Evolutionary conservation across 2,888 invertebrate species (phyloP), one percentile per base, ranked within the genome.

Genomic region (Cephus rjabovi): DNA sequence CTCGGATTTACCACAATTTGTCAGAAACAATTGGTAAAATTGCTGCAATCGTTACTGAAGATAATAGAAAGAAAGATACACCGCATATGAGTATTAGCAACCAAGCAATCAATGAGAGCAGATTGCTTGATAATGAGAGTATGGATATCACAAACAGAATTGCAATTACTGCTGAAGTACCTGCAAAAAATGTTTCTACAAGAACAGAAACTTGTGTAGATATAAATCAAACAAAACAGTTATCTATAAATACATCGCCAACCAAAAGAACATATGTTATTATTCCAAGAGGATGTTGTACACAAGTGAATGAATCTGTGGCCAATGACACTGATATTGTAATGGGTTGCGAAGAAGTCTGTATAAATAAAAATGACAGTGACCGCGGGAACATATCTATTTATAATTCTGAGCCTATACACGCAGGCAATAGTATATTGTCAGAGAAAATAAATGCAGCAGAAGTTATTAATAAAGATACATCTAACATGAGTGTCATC

Each of bases 391-490:
- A 9, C 9, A 23, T 56, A 23, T 56, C 56, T 56, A 56, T 15
- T 56, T 56, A 23, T 56, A 56, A 56, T 56, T 23, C 9, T 56
- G 23, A 56, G 2, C 0, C 56, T 56, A 56, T 23, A 23, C 2
- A 56, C 23, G 2, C 15, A 23, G 73, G 37, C 76, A 34, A 74
- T 71, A 74, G 35, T 68, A 76, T 74, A 78, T 71, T 75, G 33
- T 40, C 70, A 71, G 76, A 37, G 3, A 75, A n/a, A 11, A n/a
- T 68, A 73, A 71, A 75, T 75, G 23, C 73, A 76, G 70, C 23
- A 56, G 9, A 69, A 4, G 76, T 68, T 56, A 23, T 56, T 74
- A 76, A 77, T 80, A 73, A 77, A 70, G 37, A 77, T 34, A 69
- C 40, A 69, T n/a, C 56, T 33, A 68, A 76, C 75, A 77, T n/a